A percentile compares a stretch with the other conserved stretches of the same genome.
Evolutionary conservation across 2,113 vertebrate genomes (phyloP).

Genomic region (Nannobrachium achirus): DNA sequence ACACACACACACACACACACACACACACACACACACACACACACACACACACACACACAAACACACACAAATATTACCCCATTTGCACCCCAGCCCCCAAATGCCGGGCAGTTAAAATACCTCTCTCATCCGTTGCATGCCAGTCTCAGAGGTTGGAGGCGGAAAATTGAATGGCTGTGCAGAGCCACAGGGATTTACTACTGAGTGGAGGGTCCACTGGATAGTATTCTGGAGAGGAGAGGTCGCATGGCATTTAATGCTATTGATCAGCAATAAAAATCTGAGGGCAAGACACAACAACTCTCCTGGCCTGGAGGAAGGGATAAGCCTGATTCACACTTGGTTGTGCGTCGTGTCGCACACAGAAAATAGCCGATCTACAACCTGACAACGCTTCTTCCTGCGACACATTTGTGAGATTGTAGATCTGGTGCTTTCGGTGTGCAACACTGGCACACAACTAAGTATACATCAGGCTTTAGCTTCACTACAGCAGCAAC

Average conservation of each 20-base stretch:
- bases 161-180: conserved; percentile 66
- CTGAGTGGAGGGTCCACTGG: conserved; percentile 46
- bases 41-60: conserved; percentile 1
- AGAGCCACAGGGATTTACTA: conserved; percentile 60
- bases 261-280: conserved; percentile 70
- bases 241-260: conserved; percentile 58
- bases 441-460: no score
- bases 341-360: no score
- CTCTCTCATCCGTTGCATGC: conserved; percentile 49
- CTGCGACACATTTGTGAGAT: no score
- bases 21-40: neutral
- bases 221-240: conserved; percentile 47
- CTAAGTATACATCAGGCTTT: no score
- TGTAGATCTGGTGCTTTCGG: no score
- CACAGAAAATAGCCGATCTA: no score
- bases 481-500: conserved; percentile 27
- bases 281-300: conserved; percentile 45
- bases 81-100: neutral
- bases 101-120: conserved; percentile 41
- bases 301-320: conserved; percentile 39
- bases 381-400: no score
- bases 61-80: neutral
- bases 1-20: conserved; percentile 2
- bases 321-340: no score
- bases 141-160: conserved; percentile 49